Evolutionary conservation across 2,888 invertebrate species (phyloP), one percentile per base, ranked within the genome.

Genomic region (Hirtodrosophila duncani): DNA sequence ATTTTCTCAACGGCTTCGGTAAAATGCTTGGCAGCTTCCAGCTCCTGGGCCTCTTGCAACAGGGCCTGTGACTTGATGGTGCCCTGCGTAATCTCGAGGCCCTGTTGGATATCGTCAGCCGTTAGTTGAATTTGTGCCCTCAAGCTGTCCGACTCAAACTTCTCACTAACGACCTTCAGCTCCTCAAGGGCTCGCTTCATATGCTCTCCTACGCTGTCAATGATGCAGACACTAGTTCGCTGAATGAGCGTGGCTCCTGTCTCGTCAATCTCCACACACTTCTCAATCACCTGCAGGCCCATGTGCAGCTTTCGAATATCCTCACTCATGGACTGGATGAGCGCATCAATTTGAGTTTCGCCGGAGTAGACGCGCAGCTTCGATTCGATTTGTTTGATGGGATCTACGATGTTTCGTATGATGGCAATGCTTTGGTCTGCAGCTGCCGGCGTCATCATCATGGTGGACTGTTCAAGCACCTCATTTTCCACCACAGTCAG

Each of bases 361-460:
- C 87, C 87, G 31, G 89, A 89, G 24, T 88, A 88, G 1, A 88
- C 89, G 38, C 89, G 89, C 29, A 89, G 84, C 63, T 91, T 90
- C 29, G 89, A 90, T 65, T 91, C 89, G 24, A 92, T 90, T 83
- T 91, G 91, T 43, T 88, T 89, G 8, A 92, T 81, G 0, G 92
- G 92, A 21, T 90, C 89, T 5, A 89, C 87, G 16, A 92, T 84
- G 71, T 90, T 91, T 33, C 88, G 88, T 7, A 92, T 89, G 17
- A 92, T 90, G 82, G 91, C 91, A 55, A 92, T 88, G 72, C 92
- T 92, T 70, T 89, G 89, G 43, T 91, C 90, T 0, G 91, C 91
- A 2, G 92, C 90, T 14, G 91, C 89, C 6, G 91, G 89, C 0
- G 91, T 90, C 72, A 92, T 90, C 89, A 92, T 91, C 55, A 91